phyloP scores from a whole-genome alignment of 2,888 invertebrate species.

The Bellardia bayeri region DNA sequence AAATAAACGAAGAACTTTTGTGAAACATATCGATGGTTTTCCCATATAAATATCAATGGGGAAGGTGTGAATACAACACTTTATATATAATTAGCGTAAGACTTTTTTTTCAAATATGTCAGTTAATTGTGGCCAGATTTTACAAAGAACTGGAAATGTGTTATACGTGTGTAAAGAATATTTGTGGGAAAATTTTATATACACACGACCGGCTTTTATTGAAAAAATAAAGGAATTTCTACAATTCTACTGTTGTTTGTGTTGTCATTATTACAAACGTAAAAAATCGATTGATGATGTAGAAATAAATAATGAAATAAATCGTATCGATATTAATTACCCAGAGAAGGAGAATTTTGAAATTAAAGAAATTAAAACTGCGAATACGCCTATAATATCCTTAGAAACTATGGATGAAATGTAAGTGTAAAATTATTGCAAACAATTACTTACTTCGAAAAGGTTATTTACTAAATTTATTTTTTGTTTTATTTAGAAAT shows the following conservation, averaged over 20 bases:
- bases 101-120: conserved; percentile 46
- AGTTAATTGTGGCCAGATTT: conserved; percentile 30
- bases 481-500: neutral
- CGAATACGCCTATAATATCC: conserved; percentile 71
- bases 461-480: neutral
- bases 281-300: conserved; percentile 82
- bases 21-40: conserved; percentile 16
- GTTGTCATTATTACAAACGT: conserved; percentile 78
- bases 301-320: conserved; percentile 68
- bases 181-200: conserved; percentile 76
- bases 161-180: conserved; percentile 74
- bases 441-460: neutral
- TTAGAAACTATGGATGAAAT: conserved; percentile 71
- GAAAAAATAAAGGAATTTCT: conserved; percentile 75
- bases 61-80: conserved; percentile 40
- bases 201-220: conserved; percentile 75
- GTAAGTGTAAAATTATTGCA: conserved; percentile 64
- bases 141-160: conserved; percentile 70
- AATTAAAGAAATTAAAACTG: conserved; percentile 13
- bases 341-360: conserved; percentile 19
- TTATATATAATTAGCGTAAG: conserved; percentile 26
- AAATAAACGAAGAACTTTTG: conserved; percentile 38
- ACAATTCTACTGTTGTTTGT: conserved; percentile 77
- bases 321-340: conserved; percentile 62
- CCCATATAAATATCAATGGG: neutral